Evolutionary conservation across 2,797 vertebrate species (phyloP), one percentile per base, ranked within the genome.

Genomic region (Gymnothorax javanicus): DNA sequence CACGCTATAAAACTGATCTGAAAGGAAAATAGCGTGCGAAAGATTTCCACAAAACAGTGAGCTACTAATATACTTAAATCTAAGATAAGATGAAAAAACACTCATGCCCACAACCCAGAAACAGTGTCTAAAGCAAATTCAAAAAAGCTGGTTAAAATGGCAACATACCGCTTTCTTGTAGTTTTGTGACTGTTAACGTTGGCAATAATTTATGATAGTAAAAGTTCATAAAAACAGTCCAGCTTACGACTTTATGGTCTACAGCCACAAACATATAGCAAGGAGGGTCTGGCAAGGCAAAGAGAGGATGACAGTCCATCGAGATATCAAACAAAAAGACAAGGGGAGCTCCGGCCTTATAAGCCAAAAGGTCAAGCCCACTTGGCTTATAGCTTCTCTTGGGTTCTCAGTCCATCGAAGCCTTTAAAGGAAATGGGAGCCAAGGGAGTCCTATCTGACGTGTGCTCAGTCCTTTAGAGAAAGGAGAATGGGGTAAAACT

Each of bases 101-200:
- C 89, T 71, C 81, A 87, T 83, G 57, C 64, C 79, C 87, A 85
- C 85, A 82, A 89, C 89, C 86, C 84, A 95, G 92, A 95, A 94
- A 96, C 94, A 96, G 89, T 93, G 96, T 93, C 95, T 95, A 97
- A 94, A 96, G 94, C 92, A 94, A 97, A 96, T 92, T 95, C 94
- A 95, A 94, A 97, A 94, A 96, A 97, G 94, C 97, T 97, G 96
- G 95, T 97, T 96, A 97, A 97, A 97, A 96, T 96, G 96, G 96
- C 96, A 97, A 99, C 98, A 98, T 99, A 99, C 98, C 98, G 97
- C 97, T 97, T 97, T 97, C 97, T 95, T 97, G 98, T 96, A 95
- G 97, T 97, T 97, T 96, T 97, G 97, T 96, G 95, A 97, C 96
- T 96, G 96, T 96, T 96, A 97, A 96, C 96, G 95, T 96, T 96